Evolutionary conservation across 2,797 vertebrate genomes (phyloP).

Genomic region (Clarias platycephalus): DNA sequence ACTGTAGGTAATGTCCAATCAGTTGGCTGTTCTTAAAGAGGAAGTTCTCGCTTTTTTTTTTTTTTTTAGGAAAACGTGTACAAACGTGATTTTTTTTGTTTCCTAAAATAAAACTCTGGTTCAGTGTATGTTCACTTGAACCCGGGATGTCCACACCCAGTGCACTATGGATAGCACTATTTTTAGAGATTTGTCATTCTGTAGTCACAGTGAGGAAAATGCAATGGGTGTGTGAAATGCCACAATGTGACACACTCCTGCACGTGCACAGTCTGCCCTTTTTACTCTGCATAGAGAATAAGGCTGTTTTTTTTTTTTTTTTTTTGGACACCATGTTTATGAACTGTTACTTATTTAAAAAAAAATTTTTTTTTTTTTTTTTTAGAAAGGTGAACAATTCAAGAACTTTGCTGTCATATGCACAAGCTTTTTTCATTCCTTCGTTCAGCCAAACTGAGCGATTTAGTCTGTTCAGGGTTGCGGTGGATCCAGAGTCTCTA

Average conservation of each 20-base stretch:
- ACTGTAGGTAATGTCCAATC: slow-evolving; percentile 1
- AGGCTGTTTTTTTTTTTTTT: not conserved
- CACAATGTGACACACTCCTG: not conserved
- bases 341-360: not conserved
- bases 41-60: not conserved
- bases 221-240: slow-evolving; percentile 1
- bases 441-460: not conserved
- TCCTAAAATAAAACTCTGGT: not conserved
- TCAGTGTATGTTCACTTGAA: not conserved
- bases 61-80: not conserved
- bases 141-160: not conserved
- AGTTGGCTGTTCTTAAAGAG: not conserved
- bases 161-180: not conserved
- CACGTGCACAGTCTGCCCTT: not conserved
- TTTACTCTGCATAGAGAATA: not conserved
- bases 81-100: not conserved
- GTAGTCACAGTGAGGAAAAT: slow-evolving; percentile 12
- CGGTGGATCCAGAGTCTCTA: not conserved
- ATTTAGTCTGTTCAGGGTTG: not conserved
- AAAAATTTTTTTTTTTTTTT: not conserved
- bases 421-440: not conserved
- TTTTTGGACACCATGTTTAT: not conserved
- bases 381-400: not conserved
- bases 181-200: not conserved
- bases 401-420: not conserved